phyloP scores from a whole-genome alignment of 2,888 invertebrate genomes.

The Aleiodes alternator region DNA sequence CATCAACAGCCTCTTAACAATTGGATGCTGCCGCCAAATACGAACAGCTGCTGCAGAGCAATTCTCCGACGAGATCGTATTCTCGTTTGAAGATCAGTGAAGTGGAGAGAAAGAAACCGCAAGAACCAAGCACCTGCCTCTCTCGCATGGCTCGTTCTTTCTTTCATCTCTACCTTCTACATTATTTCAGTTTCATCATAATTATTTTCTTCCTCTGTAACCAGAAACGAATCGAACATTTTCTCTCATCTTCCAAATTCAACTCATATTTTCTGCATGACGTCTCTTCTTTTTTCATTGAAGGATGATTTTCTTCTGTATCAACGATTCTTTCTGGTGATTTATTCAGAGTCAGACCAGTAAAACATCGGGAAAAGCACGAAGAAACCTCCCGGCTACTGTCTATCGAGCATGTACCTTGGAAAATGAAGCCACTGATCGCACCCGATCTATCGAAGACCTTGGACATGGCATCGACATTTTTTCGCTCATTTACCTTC shows the following conservation, averaged over 20 bases:
- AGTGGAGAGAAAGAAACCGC: slow-evolving; percentile 20
- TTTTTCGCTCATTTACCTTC: slow-evolving; percentile 27
- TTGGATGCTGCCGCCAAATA: slow-evolving; percentile 20
- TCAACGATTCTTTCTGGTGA: slow-evolving; percentile 14
- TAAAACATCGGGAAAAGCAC: slow-evolving; percentile 6
- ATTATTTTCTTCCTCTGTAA: neutral
- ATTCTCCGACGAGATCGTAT: slow-evolving; percentile 30
- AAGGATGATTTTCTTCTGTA: neutral
- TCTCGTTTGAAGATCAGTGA: slow-evolving; percentile 27
- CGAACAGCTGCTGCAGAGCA: slow-evolving; percentile 22
- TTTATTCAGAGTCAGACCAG: slow-evolving; percentile 8
- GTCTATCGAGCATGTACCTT: slow-evolving; percentile 25
- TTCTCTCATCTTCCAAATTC: slow-evolving; percentile 6
- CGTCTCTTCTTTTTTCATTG: neutral
- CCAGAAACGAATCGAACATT: slow-evolving; percentile 5
- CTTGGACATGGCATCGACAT: slow-evolving; percentile 32
- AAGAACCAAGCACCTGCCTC: slow-evolving; percentile 57
- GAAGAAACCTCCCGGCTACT: slow-evolving; percentile 31
- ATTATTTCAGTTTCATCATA: slow-evolving; percentile 4
- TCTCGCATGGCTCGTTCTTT: slow-evolving; percentile 13
- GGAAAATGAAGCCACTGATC: slow-evolving; percentile 43
- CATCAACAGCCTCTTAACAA: neutral
- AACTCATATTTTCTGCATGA: slow-evolving; percentile 1
- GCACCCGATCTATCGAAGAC: slow-evolving; percentile 29
- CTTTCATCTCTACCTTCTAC: neutral